Base-by-base conservation (phyloP, 1,140 invertebrate species). In the Drosophila santomea region DNA sequence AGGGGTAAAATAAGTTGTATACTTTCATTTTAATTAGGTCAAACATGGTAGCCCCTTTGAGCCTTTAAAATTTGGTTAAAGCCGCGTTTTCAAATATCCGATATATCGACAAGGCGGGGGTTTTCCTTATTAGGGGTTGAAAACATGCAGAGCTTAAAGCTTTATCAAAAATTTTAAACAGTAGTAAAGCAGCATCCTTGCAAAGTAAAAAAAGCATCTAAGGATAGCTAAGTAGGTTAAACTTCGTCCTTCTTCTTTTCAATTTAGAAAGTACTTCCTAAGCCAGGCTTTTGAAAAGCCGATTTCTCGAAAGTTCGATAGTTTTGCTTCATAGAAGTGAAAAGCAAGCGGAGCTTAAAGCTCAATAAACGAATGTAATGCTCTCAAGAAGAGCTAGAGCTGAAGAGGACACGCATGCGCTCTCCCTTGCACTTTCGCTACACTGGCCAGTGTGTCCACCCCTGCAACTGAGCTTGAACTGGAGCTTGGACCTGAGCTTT, bases 401-500 rank as follows among this genome's bases (percentile, higher is more conserved):
- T 17, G 17, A 17, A 17, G 8, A 5, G 4, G 48, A 51, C 48
- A 28, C 28, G 48, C 48, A 35, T 15, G 48, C 48, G 48, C 28
- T 0, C 2, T 17, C 3, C 8, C n/a, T 1, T 4, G 23, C 10
- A 23, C 45, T 47, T 45, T 45, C 1, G 45, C 11, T 17, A 17
- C 17, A 17, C 17, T 47, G 48, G 25, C 55, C 28, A 56, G 41
- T 45, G 28, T 35, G 32, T 56, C 25, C 61, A 23, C 38, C 28
- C 41, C 63, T 38, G 17, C 36, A 38, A 32, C 44, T 52, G 32
- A 44, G 28, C 43, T 61, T 52, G 50, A 17, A n/a, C 15, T 44
- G 44, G 23, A 44, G 28, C 43, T 61, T 52, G 50, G 11, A 10
- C 4, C 10, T 1, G 25, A 50, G 47, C 61, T 64, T 66, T 72